A percentile compares a stretch with the other conserved stretches of the same genome.
These are phyloP conservation scores for Anagyrus pseudococci DNA, from an alignment of 2,888 invertebrate genomes.

Conservation along the genomic window DNA sequence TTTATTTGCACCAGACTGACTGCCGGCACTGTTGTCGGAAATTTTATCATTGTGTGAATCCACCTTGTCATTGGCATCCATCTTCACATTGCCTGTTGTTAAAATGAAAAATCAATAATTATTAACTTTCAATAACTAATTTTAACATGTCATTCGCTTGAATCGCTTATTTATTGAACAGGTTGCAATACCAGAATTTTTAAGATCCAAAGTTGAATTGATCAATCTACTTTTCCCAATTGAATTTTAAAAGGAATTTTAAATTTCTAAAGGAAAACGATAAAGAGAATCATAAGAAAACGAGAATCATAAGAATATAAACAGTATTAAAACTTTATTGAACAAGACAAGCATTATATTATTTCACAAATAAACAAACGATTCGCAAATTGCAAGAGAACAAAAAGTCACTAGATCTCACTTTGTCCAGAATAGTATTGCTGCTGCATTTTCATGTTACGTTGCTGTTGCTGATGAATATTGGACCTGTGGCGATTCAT, in stretches of 20 bases:
- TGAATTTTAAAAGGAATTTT: neutral
- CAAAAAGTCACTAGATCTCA: constrained; percentile 47
- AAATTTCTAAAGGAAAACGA: neutral
- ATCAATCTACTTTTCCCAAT: too few relatives aligned
- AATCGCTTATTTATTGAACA: constrained; percentile 38
- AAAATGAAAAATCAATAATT: constrained; percentile 35
- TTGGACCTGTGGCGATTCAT: constrained; percentile 55
- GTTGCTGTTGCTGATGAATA: constrained; percentile 57
- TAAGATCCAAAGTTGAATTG: too few relatives aligned
- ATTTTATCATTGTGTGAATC: constrained; percentile 59
- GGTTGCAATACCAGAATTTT: constrained; percentile 4
- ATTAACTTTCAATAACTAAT: constrained; percentile 36
- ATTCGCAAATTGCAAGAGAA: constrained; percentile 33
- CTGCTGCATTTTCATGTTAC: constrained; percentile 61
- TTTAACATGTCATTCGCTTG: constrained; percentile 23
- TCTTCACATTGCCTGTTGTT: constrained; percentile 58
- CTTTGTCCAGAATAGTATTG: constrained; percentile 66
- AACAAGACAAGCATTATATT: neutral
- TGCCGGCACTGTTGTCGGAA: constrained; percentile 50
- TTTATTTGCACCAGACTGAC: constrained; percentile 53
- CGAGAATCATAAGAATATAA: constrained; percentile 4
- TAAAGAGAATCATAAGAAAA: neutral
- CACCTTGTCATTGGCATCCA: constrained; percentile 58
- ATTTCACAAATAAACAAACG: constrained; percentile 44
- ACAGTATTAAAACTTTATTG: neutral